These are phyloP conservation scores for Lates japonicus DNA, from an alignment of 2,797 vertebrate species.

Conservation along the genomic window DNA sequence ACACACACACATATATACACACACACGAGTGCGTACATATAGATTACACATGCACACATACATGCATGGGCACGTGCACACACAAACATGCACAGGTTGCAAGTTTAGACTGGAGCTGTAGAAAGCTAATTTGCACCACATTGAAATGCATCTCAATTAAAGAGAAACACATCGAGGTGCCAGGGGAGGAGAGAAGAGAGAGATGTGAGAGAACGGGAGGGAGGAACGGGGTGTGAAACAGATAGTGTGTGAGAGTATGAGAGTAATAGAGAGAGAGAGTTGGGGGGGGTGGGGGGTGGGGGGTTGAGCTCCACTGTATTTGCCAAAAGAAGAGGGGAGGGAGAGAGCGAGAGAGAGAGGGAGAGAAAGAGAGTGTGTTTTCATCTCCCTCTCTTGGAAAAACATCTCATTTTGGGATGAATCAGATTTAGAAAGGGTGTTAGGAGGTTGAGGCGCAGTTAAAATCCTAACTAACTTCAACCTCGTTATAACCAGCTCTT, in stretches of 20 bases:
- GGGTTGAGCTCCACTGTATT: constrained; percentile 73
- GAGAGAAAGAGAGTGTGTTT: constrained; percentile 62
- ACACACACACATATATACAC: not conserved
- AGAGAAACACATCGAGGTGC: constrained; percentile 84
- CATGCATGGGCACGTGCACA: constrained; percentile 7
- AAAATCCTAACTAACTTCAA: constrained; percentile 86
- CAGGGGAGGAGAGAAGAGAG: constrained; percentile 81
- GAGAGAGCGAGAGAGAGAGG: constrained; percentile 42
- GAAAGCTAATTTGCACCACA: constrained; percentile 86
- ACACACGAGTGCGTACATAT: not conserved
- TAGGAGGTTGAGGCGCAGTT: constrained; percentile 75
- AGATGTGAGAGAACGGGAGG: constrained; percentile 81
- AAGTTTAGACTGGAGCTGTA: constrained; percentile 81
- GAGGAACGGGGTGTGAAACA: constrained; percentile 78
- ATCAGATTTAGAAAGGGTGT: constrained; percentile 78
- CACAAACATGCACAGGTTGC: constrained; percentile 62
- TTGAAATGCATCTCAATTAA: constrained; percentile 87
- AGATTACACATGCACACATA: constrained; percentile 22
- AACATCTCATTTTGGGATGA: constrained; percentile 81
- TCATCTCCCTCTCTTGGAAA: constrained; percentile 77
- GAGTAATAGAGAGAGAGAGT: constrained; percentile 63
- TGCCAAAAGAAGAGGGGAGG: constrained; percentile 72
- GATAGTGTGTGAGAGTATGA: constrained; percentile 79
- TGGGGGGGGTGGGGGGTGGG: not conserved
- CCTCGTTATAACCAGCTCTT: constrained; percentile 78